Evolutionary conservation across 2,888 invertebrate genomes (phyloP).

Genomic region (Amphipyra berbera): DNA sequence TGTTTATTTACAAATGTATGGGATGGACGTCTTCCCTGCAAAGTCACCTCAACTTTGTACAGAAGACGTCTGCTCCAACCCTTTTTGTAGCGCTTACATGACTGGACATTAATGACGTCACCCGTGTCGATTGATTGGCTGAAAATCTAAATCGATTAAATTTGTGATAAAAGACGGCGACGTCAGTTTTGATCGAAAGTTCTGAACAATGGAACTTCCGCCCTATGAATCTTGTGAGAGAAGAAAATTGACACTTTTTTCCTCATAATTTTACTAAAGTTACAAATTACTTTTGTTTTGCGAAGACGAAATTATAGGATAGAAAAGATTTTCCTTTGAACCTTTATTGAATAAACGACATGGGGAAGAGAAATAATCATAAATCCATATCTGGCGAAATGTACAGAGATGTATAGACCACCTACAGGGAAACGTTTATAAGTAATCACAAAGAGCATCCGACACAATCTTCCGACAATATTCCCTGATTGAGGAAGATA

Average conservation of each 20-base stretch:
- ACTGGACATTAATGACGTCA: constrained; percentile 6
- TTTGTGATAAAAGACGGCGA: not conserved
- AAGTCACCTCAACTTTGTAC: constrained; percentile 37
- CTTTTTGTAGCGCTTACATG: constrained; percentile 1
- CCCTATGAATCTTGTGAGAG: constrained; percentile 13
- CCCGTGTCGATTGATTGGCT: constrained; percentile 1
- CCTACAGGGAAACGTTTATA: constrained; percentile 14
- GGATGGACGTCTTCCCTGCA: constrained; percentile 21
- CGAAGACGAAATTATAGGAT: constrained; percentile 14
- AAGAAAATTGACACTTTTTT: not conserved
- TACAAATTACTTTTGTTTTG: constrained; percentile 23
- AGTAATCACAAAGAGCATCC: not conserved
- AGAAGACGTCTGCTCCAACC: constrained; percentile 26
- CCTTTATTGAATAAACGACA: constrained; percentile 17
- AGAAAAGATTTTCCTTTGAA: constrained; percentile 4
- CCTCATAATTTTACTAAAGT: not conserved
- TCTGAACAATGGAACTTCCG: not conserved
- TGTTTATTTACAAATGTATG: constrained; percentile 55
- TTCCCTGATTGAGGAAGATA: constrained; percentile 23
- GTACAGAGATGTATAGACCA: constrained; percentile 21
- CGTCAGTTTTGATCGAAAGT: not conserved
- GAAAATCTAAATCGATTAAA: not conserved
- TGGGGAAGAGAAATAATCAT: not conserved
- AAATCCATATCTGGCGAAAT: constrained; percentile 6
- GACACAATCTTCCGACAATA: constrained; percentile 8